Evolutionary conservation across 2,113 vertebrate species (phyloP).

Genomic region (Eulacestoma nigropectus): DNA sequence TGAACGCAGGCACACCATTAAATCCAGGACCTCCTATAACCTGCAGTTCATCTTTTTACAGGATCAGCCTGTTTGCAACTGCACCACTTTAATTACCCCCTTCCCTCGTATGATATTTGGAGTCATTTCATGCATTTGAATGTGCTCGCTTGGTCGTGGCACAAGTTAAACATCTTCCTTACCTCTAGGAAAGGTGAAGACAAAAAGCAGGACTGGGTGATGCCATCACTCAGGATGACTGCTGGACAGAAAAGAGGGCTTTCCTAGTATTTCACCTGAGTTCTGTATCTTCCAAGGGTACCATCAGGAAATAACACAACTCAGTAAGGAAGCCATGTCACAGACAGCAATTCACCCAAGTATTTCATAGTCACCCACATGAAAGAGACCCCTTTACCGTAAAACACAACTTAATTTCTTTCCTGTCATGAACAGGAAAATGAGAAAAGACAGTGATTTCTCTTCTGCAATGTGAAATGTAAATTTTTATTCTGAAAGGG

Average conservation of each 20-base stretch:
- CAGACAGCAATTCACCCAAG: background rate
- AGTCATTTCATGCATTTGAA: background rate
- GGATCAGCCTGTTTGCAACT: background rate
- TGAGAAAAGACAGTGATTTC: background rate
- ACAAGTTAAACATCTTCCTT: background rate
- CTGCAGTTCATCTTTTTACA: background rate
- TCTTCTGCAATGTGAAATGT: background rate
- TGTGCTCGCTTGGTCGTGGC: accelerated
- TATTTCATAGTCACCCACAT: background rate
- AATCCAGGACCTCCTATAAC: background rate
- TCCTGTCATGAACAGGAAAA: background rate
- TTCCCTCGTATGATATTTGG: background rate
- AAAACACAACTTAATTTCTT: background rate
- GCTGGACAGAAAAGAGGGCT: background rate
- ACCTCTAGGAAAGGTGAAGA: background rate
- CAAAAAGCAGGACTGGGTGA: background rate
- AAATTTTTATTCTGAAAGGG: background rate
- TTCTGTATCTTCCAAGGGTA: background rate
- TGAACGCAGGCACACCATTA: background rate
- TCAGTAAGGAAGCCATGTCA: background rate
- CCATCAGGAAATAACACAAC: background rate
- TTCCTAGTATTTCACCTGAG: background rate
- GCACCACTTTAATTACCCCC: background rate
- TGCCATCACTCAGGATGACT: background rate
- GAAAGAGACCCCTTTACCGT: background rate